Evolutionary conservation across 2,113 vertebrate species (phyloP).

Genomic region (Tautogolabrus adspersus): DNA sequence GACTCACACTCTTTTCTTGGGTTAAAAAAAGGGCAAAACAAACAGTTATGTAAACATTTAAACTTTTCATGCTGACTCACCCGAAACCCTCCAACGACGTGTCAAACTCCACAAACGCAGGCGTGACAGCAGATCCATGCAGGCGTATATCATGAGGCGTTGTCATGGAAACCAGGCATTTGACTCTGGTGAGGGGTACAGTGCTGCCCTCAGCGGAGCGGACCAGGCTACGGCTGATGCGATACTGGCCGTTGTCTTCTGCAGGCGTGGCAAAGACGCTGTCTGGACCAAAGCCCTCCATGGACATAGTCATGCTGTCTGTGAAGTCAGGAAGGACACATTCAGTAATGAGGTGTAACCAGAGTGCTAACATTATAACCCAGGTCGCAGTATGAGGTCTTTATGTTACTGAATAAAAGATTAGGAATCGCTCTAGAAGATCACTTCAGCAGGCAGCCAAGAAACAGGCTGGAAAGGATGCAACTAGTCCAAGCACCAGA

Average conservation of each 20-base stretch:
- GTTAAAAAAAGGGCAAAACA: neutral
- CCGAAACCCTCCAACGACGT: slow-evolving; percentile 96
- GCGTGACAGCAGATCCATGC: slow-evolving; percentile 93
- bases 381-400: too few relatives aligned
- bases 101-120: slow-evolving; percentile 97
- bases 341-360: neutral
- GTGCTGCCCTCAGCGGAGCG: slow-evolving; percentile 97
- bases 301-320: slow-evolving; percentile 93
- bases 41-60: neutral
- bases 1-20: neutral
- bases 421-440: too few relatives aligned
- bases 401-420: too few relatives aligned
- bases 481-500: too few relatives aligned
- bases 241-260: slow-evolving; percentile 93
- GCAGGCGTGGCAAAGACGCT: slow-evolving; percentile 91
- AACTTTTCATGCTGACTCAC: slow-evolving; percentile 80
- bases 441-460: too few relatives aligned
- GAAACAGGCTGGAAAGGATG: too few relatives aligned
- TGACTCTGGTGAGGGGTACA: slow-evolving; percentile 96
- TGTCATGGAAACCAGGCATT: slow-evolving; percentile 99
- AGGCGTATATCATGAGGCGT: slow-evolving; percentile 98
- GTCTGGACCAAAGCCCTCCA: slow-evolving; percentile 93
- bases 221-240: slow-evolving; percentile 96
- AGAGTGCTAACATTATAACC: too few relatives aligned
- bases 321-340: neutral